Base-by-base conservation (phyloP, 2,888 invertebrate genomes). In the Protonemura montana region DNA sequence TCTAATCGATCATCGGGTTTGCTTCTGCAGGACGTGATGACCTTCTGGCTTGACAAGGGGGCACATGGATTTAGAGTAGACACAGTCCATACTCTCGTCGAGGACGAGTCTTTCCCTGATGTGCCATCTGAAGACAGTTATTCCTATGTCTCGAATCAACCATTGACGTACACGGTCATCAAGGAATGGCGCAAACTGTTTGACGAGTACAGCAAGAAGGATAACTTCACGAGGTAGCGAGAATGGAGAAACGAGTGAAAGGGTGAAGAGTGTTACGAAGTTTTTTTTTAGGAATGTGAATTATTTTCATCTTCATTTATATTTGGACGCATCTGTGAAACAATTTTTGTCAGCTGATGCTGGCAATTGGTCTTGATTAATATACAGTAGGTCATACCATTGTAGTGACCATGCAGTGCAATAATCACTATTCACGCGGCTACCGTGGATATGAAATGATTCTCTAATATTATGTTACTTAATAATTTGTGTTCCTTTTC, bases 61-160 rank as follows among this genome's bases (percentile, higher is more conserved):
- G 94, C 95, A 0, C 95, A 95, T 88, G 97, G 97, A 0, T 96
- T 97, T 90, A 93, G 96, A 85, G 91, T 96, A 0, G 95, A 95
- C 89, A 95, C 95, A 0, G 90, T 89, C 0, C 87, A 86, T 82
- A 89, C 85, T 77, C 85, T 89, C 3, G 83, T 88, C 1, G 89
- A 89, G 85, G 88, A 89, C 83, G 42, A 21, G 16, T 88, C 76
- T 25, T 93, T 92, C 86, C 92, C 92, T 25, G 91, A 91, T 88
- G 90, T 90, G 85, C 89, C 90, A 0, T 92, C 94, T 87, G 94
- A 92, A 27, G 92, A 93, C 88, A 90, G 93, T 6, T 95, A 95
- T 83, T 92, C 92, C 7, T 93, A 94, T 87, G 95, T 95, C 0
- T 94, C 93, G 87, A 94, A 95, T 89, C 92, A 93, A 83, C 92